These are phyloP conservation scores for Hydrocynus forskahlii DNA, from an alignment of 2,797 vertebrate genomes.

Conservation along the genomic window DNA sequence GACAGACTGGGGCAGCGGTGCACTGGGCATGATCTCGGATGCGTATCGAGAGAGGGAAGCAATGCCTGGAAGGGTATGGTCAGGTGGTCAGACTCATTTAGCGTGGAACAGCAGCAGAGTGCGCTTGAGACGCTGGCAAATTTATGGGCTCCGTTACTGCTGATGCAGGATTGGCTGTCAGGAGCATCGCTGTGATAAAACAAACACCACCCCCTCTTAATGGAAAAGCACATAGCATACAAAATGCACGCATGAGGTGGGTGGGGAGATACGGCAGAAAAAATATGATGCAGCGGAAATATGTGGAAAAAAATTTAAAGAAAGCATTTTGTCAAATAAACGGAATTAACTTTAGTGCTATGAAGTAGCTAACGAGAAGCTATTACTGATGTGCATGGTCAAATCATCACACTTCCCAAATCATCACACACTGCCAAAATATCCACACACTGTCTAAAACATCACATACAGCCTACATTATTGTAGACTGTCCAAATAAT, in stretches of 20 bases:
- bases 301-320: not conserved
- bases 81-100: conserved; percentile 62
- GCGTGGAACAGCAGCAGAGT: conserved; percentile 66
- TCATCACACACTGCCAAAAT: too few relatives aligned
- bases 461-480: too few relatives aligned
- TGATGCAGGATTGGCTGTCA: conserved; percentile 78
- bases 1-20: not conserved
- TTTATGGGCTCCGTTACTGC: conserved; percentile 77
- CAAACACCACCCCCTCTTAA: conserved; percentile 55
- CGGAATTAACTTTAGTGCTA: too few relatives aligned
- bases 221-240: not conserved
- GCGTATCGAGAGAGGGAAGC: not conserved
- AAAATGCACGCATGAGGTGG: not conserved
- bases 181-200: conserved; percentile 71
- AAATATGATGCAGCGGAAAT: not conserved
- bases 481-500: too few relatives aligned
- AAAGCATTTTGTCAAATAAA: too few relatives aligned
- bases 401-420: too few relatives aligned
- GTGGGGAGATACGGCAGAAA: not conserved
- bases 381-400: too few relatives aligned
- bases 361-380: too few relatives aligned
- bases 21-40: not conserved
- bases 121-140: conserved; percentile 71
- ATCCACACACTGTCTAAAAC: too few relatives aligned
- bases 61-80: not conserved